Conservation (phyloP, 2,797 vertebrate genomes). For the Toxotes lorentzi region DNA sequence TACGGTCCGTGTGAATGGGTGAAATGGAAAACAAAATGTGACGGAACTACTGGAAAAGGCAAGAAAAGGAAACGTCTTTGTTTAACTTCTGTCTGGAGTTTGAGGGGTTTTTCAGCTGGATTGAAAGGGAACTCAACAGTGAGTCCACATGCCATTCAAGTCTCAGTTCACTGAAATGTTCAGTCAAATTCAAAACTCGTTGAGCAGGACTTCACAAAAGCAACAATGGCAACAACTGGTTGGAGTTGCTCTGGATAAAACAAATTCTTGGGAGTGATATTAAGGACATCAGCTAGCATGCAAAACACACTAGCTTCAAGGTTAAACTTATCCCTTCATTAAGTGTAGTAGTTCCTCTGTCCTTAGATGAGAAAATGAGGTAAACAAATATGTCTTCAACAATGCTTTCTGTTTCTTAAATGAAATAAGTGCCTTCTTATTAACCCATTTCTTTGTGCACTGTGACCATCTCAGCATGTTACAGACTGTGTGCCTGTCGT, state of each 20-base stretch:
- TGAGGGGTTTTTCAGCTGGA: slow-evolving; percentile 11
- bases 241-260: background rate
- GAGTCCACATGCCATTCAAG: slow-evolving; percentile 1
- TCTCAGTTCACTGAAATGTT: background rate
- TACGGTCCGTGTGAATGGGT: background rate
- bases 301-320: slow-evolving; percentile 16
- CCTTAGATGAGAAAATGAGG: slow-evolving; percentile 30
- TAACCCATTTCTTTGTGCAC: slow-evolving; percentile 49
- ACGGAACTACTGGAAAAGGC: background rate
- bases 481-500: slow-evolving; percentile 24
- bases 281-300: background rate
- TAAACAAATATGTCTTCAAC: slow-evolving; percentile 1
- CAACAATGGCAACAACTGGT: background rate
- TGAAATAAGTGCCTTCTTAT: slow-evolving; percentile 17
- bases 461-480: slow-evolving; percentile 21
- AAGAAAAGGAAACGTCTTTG: background rate
- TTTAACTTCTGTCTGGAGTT: background rate
- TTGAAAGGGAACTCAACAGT: slow-evolving; percentile 5
- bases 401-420: slow-evolving; percentile 30
- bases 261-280: background rate
- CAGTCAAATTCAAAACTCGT: background rate
- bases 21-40: background rate
- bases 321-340: slow-evolving; percentile 3
- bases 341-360: background rate
- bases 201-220: background rate